phyloP scores from a whole-genome alignment of 2,113 vertebrate genomes.

The Cyprinus carpio region DNA sequence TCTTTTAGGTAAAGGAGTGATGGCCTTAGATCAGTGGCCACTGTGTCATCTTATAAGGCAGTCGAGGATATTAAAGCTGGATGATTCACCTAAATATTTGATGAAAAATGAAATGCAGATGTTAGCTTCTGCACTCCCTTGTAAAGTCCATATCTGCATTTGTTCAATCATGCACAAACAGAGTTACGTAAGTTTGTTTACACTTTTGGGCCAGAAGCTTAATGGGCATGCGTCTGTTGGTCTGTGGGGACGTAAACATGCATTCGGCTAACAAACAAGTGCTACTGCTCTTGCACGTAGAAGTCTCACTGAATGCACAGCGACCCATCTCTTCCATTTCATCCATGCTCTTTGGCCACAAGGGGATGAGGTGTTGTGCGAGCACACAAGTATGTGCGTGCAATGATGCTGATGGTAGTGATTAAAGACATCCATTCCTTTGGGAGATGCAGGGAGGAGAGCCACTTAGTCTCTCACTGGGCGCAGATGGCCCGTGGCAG shows the following conservation, averaged over 20 bases:
- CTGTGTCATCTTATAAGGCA: not conserved
- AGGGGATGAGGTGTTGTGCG: not conserved
- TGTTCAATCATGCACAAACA: slow-evolving; percentile 35
- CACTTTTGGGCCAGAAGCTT: slow-evolving; percentile 29
- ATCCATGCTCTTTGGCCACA: slow-evolving; percentile 13
- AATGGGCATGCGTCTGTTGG: slow-evolving; percentile 17
- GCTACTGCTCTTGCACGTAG: not conserved
- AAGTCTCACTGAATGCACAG: slow-evolving; percentile 5
- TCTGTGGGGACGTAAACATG: slow-evolving; percentile 5
- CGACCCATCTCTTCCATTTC: slow-evolving; percentile 22
- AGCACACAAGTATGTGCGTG: not conserved
- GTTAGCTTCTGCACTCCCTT: not conserved
- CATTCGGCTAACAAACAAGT: slow-evolving; percentile 21
- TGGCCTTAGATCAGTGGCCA: not conserved
- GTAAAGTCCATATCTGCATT: slow-evolving; percentile 24
- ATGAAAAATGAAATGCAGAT: slow-evolving; percentile 32
- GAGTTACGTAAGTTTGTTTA: slow-evolving; percentile 37
- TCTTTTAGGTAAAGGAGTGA: not conserved
- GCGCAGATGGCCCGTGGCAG: slow-evolving; percentile 54
- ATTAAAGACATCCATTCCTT: slow-evolving; percentile 43
- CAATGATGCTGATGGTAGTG: slow-evolving; percentile 20
- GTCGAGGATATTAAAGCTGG: not conserved
- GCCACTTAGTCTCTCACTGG: slow-evolving; percentile 24
- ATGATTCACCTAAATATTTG: slow-evolving; percentile 16
- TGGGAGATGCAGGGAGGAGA: slow-evolving; percentile 25